A percentile compares a stretch with the other conserved stretches of the same genome.
phyloP scores from a whole-genome alignment of 2,797 vertebrate species.

The Cuniculus paca region DNA sequence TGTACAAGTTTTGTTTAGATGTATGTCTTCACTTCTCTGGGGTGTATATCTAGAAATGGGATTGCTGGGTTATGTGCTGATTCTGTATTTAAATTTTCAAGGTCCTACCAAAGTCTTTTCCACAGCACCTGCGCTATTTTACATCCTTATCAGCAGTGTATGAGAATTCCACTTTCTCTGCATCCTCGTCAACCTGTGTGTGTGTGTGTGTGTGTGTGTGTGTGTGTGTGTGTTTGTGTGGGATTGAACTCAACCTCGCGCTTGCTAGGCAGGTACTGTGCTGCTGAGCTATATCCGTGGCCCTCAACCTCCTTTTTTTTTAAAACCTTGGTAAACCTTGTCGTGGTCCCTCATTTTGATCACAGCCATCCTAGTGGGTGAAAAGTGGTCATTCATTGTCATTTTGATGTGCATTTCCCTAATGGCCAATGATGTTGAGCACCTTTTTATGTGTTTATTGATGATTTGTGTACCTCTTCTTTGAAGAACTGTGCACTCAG shows the following conservation, averaged over 20 bases:
- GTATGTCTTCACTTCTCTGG: neutral
- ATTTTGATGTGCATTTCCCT: neutral
- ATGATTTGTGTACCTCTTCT: neutral
- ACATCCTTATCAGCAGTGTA: neutral
- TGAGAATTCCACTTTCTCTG: neutral
- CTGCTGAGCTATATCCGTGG: no score
- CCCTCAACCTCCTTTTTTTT: no score
- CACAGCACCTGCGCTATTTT: neutral
- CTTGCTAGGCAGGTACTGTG: no score
- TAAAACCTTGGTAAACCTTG: neutral
- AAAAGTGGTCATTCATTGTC: neutral
- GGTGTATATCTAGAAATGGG: neutral
- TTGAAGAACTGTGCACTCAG: neutral
- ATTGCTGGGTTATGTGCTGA: neutral
- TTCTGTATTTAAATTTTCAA: neutral
- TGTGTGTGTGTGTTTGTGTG: no score
- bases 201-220: no score
- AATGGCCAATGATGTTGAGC: neutral
- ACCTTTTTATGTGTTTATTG: neutral
- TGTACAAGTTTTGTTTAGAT: neutral
- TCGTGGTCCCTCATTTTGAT: neutral
- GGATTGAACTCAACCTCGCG: no score
- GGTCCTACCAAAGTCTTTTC: neutral
- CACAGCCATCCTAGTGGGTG: neutral
- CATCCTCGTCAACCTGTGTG: neutral